Evolutionary conservation across 2,797 vertebrate species (phyloP).

Genomic region (Acrossocheilus wenchowensis): DNA sequence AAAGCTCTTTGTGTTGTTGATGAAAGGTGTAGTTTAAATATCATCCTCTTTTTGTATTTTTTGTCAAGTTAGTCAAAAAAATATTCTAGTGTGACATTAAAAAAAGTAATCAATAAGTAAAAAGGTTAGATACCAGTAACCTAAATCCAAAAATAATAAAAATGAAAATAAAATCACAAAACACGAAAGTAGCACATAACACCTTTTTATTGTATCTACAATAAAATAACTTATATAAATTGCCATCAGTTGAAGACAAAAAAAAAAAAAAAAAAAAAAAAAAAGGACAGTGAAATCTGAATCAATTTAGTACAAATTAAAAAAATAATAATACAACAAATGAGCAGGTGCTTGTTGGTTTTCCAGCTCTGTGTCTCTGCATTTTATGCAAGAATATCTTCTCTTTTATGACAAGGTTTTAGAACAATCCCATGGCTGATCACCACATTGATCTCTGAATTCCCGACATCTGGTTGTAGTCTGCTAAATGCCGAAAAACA

Average conservation of each 20-base stretch:
- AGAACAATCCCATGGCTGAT: conserved; percentile 15
- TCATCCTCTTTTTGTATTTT: not conserved
- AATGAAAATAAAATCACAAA: not conserved
- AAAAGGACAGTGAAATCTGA: not conserved
- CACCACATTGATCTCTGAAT: conserved; percentile 93
- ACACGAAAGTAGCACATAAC: not conserved
- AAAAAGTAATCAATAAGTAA: not conserved
- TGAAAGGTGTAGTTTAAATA: not conserved
- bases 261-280: not conserved
- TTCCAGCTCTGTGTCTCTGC: not conserved
- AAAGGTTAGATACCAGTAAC: not conserved
- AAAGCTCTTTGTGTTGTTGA: not conserved
- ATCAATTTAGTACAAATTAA: not conserved
- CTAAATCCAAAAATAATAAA: not conserved
- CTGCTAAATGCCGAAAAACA: conserved; percentile 91
- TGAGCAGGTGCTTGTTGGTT: not conserved
- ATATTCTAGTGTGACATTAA: not conserved
- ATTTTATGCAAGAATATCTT: not conserved
- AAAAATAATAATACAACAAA: not conserved
- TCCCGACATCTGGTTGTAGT: conserved; percentile 92
- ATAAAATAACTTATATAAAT: not conserved
- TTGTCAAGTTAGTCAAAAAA: not conserved
- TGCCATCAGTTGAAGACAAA: not conserved
- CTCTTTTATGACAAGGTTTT: not conserved
- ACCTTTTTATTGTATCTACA: conserved; percentile 16